Evolutionary conservation across 1,140 invertebrate genomes (phyloP).

Genomic region (Plectrocnemia conspersa): DNA sequence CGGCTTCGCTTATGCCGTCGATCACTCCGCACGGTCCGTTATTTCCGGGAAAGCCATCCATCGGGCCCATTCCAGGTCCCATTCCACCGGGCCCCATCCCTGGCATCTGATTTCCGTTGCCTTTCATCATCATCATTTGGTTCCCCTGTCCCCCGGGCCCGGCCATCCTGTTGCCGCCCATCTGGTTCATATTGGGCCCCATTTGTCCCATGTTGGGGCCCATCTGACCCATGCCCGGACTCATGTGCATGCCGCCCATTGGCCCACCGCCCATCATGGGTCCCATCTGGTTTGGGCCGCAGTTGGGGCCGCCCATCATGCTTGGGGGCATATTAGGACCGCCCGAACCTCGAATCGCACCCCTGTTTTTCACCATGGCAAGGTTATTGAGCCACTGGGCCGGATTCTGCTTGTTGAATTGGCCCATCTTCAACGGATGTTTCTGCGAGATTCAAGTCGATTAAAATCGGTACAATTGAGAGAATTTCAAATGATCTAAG

Average conservation of each 20-base stretch:
- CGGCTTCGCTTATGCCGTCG: constrained; percentile 52
- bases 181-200: constrained; percentile 43
- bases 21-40: constrained; percentile 51
- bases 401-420: constrained; percentile 76
- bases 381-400: constrained; percentile 77
- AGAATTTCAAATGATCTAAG: constrained; percentile 5
- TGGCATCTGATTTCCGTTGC: constrained; percentile 44
- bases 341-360: constrained; percentile 51
- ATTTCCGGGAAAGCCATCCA: constrained; percentile 52
- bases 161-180: constrained; percentile 46
- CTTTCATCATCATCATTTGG: constrained; percentile 52
- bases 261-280: constrained; percentile 39
- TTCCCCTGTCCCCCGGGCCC: constrained; percentile 38
- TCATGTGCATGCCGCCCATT: constrained; percentile 42
- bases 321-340: constrained; percentile 24
- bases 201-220: constrained; percentile 48
- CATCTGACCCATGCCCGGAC: constrained; percentile 49
- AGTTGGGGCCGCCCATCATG: constrained; percentile 21
- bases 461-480: constrained; percentile 11
- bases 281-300: constrained; percentile 25
- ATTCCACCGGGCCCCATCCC: constrained; percentile 47
- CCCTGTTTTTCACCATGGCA: constrained; percentile 69
- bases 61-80: constrained; percentile 44
- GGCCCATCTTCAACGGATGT: constrained; percentile 82
- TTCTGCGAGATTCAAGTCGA: constrained; percentile 56